Evolutionary conservation across 2,888 invertebrate species (phyloP).

Genomic region (Drosophila borealis): DNA sequence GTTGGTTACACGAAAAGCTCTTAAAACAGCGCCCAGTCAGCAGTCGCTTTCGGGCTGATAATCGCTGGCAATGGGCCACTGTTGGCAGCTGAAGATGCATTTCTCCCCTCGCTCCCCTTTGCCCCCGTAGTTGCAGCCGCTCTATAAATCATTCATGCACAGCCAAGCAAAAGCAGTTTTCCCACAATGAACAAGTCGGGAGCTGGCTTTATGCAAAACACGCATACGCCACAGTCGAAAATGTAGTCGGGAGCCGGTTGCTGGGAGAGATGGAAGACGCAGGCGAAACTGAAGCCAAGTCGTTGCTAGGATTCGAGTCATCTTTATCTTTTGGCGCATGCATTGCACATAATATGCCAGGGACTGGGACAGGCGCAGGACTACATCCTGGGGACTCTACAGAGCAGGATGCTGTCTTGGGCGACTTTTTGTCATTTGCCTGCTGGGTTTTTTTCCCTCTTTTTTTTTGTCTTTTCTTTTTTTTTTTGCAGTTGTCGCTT

Average conservation of each 20-base stretch:
- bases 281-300: slow-evolving; percentile 35
- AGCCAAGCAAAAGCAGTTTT: slow-evolving; percentile 62
- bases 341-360: slow-evolving; percentile 65
- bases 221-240: slow-evolving; percentile 29
- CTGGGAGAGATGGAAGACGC: slow-evolving; percentile 2
- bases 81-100: slow-evolving; percentile 24
- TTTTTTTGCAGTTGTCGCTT: slow-evolving; percentile 52
- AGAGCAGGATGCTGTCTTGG: slow-evolving; percentile 24
- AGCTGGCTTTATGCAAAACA: slow-evolving; percentile 62
- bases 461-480: slow-evolving; percentile 17
- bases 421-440: slow-evolving; percentile 48
- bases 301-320: slow-evolving; percentile 47
- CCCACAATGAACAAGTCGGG: slow-evolving; percentile 54
- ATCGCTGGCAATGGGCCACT: slow-evolving; percentile 37
- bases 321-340: slow-evolving; percentile 62
- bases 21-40: slow-evolving; percentile 19
- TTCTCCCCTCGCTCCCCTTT: neutral
- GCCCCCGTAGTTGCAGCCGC: slow-evolving; percentile 37
- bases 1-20: slow-evolving; percentile 10
- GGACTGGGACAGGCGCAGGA: slow-evolving; percentile 10
- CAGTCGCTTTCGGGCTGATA: slow-evolving; percentile 37
- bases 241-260: neutral
- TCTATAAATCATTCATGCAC: slow-evolving; percentile 78
- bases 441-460: slow-evolving; percentile 6
- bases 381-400: slow-evolving; percentile 3